Evolutionary conservation across 2,888 invertebrate species (phyloP), one percentile per base, ranked within the genome.

Genomic region (Coelinius sp.): DNA sequence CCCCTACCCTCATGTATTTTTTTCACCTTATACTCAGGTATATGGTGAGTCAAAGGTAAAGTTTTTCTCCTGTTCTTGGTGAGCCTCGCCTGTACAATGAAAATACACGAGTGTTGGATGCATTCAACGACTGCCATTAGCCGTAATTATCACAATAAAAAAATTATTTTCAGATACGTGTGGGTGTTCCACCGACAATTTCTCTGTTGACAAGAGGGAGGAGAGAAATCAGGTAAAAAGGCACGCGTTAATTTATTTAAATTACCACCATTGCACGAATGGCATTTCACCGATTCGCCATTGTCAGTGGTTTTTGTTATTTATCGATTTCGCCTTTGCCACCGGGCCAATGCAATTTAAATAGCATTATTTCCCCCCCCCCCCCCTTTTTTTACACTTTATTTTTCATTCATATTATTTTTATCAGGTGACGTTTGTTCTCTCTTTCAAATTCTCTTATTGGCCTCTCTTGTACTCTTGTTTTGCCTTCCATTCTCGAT

Each of bases 211-310:
- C 20, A 27, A 2, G 53, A 27, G 56, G 27, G 35, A 35, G 22
- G 35, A 31, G 31, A 31, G 31, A 31, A 31, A 59, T 59, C 38
- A 38, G 63, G 24, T 66, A 74, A 76, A 41, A 53, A 62, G 59
- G 76, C 77, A 77, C 79, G 68, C 63, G 82, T 85, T 85, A 85
- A 84, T 84, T 85, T 84, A 83, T 85, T 84, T 81, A 83, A 85
- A 84, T 83, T 84, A 81, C 82, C 80, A 70, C 77, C 38, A 63
- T 41, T n/a, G 76, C 73, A 76, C 79, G 76, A 80, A 79, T 82
- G 81, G 79, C 81, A 79, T 81, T 46, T 68, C 65, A 70, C 59
- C 72, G 73, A 71, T 78, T 80, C 78, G 78, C 82, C 80, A 83
- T 84, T 83, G 83, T 84, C 82, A 78, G 77, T 77, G 75, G 76